These are phyloP conservation scores for Pitangus sulphuratus DNA, from an alignment of 2,797 vertebrate genomes.

Conservation along the genomic window DNA sequence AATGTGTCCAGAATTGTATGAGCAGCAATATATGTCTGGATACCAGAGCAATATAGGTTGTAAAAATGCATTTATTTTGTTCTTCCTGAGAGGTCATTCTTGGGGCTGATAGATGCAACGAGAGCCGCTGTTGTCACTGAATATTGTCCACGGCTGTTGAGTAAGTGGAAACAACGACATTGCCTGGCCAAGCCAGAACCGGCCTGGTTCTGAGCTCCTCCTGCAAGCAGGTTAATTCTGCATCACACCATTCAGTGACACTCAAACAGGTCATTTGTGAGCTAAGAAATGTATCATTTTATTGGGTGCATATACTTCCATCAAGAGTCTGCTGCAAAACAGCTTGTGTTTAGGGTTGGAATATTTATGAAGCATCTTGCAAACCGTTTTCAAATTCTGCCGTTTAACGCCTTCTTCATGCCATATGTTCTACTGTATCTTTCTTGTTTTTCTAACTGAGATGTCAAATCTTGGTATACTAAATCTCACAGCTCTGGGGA, in stretches of 20 bases:
- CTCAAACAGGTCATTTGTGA: neutral
- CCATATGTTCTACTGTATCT: constrained; percentile 51
- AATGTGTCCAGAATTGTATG: neutral
- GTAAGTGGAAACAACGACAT: neutral
- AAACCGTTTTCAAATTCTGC: constrained; percentile 28
- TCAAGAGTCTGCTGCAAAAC: neutral
- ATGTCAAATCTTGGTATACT: constrained; percentile 26
- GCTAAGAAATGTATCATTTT: neutral
- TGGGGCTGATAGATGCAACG: rapidly evolving
- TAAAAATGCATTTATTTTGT: neutral
- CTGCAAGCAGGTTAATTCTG: neutral
- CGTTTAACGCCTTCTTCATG: constrained; percentile 14
- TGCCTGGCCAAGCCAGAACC: neutral
- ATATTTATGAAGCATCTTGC: constrained; percentile 46
- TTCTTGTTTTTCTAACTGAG: neutral
- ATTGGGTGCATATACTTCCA: constrained; percentile 7
- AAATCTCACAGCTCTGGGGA: constrained; percentile 36
- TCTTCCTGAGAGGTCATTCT: neutral
- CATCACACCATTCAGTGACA: neutral
- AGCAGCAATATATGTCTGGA: neutral
- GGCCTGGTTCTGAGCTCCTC: neutral
- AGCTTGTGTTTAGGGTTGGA: constrained; percentile 46
- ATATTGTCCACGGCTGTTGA: neutral
- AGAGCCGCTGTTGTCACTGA: neutral
- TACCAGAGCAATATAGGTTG: neutral